Conservation (phyloP, 1,140 invertebrate genomes). For the Diabrotica undecimpunctata region DNA sequence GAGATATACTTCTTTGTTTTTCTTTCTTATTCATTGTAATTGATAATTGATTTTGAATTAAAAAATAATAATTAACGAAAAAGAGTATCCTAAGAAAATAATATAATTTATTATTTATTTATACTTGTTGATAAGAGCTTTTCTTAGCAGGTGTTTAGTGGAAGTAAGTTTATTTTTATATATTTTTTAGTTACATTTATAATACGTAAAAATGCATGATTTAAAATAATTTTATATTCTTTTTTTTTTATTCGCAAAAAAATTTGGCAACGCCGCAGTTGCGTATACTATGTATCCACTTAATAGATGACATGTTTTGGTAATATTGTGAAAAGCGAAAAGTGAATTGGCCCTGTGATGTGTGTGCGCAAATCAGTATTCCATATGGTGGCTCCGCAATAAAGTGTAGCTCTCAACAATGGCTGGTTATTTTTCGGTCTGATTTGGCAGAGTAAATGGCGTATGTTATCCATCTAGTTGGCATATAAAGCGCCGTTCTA, state of each 20-base stretch:
- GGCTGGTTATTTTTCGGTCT: slow-evolving; percentile 42
- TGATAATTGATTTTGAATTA: too few relatives aligned
- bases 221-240: too few relatives aligned
- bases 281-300: slow-evolving; percentile 10
- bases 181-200: too few relatives aligned
- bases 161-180: too few relatives aligned
- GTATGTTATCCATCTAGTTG: slow-evolving; percentile 37
- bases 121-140: too few relatives aligned
- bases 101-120: too few relatives aligned
- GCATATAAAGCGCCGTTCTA: slow-evolving; percentile 36
- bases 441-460: slow-evolving; percentile 38
- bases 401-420: slow-evolving; percentile 41
- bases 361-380: slow-evolving; percentile 35
- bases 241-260: background rate
- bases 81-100: too few relatives aligned
- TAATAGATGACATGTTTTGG: slow-evolving; percentile 31
- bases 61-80: too few relatives aligned
- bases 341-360: slow-evolving; percentile 25
- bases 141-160: too few relatives aligned
- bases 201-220: too few relatives aligned
- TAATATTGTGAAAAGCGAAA: slow-evolving; percentile 26
- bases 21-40: too few relatives aligned
- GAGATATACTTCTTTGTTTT: too few relatives aligned
- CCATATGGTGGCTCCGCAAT: slow-evolving; percentile 40
- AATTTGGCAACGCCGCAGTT: background rate